Evolutionary conservation across 2,888 invertebrate genomes (phyloP).

Genomic region (Exocentrus adspersus): DNA sequence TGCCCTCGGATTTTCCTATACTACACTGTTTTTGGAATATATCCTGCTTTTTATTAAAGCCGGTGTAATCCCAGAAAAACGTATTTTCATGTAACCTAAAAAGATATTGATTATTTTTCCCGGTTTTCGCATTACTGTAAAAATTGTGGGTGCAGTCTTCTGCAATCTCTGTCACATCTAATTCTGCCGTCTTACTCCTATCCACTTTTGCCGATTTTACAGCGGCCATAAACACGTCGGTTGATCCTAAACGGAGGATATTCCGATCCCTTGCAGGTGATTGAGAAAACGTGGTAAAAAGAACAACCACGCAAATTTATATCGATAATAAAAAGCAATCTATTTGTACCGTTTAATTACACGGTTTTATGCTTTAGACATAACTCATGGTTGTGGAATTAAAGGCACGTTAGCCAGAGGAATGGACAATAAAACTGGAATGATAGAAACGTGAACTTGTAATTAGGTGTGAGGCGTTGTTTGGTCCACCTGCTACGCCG

Average conservation of each 20-base stretch:
- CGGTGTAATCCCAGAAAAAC: no score
- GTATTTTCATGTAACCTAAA: no score
- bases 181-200: not conserved
- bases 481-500: constrained; percentile 19
- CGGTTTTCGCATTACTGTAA: no score
- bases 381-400: constrained; percentile 40
- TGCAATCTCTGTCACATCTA: not conserved
- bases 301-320: not conserved
- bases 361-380: constrained; percentile 19
- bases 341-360: constrained; percentile 17
- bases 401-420: constrained; percentile 45
- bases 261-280: not conserved
- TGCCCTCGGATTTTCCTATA: no score
- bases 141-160: no score
- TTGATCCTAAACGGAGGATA: not conserved
- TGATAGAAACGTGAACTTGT: constrained; percentile 61
- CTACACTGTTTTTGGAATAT: no score
- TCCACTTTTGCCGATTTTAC: not conserved
- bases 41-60: no score
- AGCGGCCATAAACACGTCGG: not conserved
- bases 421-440: constrained; percentile 59
- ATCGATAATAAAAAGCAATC: constrained; percentile 17
- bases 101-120: no score
- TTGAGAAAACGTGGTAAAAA: not conserved
- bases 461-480: constrained; percentile 57